Evolutionary conservation across 2,113 vertebrate genomes (phyloP), one percentile per base, ranked within the genome.

Genomic region (Cryptotis parvus): DNA sequence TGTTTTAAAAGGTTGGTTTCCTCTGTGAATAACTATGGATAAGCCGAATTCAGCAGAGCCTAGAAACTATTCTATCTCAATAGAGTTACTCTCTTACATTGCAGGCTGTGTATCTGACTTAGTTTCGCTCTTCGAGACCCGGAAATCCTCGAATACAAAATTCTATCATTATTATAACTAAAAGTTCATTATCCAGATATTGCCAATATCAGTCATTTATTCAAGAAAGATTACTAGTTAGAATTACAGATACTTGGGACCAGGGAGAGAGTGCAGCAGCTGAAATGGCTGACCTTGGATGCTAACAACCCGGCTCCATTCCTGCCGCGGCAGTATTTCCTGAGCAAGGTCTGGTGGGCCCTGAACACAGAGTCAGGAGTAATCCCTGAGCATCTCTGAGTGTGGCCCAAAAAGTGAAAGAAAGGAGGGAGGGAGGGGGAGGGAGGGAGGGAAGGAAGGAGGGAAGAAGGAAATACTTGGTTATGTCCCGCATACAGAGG

Each of bases 81-180:
- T 49, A 82, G 66, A 31, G 14, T 74, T 52, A 61, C 91, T 39
- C 2, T 35, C 49, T 69, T 76, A 31, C 29, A 24, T 83, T 70
- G 84, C 7, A 81, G 18, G 43, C 80, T 14, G 66, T n/a, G 16
- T 55, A 31, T 41, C 55, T 84, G 12, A 66, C 78, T 68, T 43
- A 82, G 22, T 80, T 89, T 82, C 20, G n/a, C 39, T 89, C 29
- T 43, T 68, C 69, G 31, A 83, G 65, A 89, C 66, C 55, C 68
- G 74, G 84, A 37, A 74, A 85, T 79, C 55, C 55, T 26, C 43
- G 88, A 52, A 73, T 55, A 45, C 27, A 92, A 93, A 91, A 83
- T 84, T 8, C 33, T 90, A 1, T 88, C n/a, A 6, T 41, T 6
- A 22, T 91, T 73, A 89, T 6, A 84, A 43, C 61, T 76, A 20